Evolutionary conservation across 2,888 invertebrate species (phyloP).

Genomic region (Agonopterix alstromeriana): DNA sequence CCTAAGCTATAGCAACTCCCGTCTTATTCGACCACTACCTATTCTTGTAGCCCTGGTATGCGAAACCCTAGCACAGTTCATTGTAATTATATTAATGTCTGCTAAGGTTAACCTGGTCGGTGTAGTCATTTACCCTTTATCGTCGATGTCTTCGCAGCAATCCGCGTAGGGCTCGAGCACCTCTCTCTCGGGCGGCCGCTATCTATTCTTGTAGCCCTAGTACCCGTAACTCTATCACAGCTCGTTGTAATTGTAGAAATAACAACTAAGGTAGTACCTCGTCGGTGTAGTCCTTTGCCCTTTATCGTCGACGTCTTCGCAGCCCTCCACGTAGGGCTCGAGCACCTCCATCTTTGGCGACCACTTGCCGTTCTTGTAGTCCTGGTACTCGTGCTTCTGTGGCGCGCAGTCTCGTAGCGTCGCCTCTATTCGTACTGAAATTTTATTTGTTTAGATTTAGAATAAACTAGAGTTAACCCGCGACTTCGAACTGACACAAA

Average conservation of each 20-base stretch:
- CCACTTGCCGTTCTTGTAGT: slow-evolving; percentile 80
- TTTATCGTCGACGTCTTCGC: slow-evolving; percentile 79
- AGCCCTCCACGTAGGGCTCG: slow-evolving; percentile 84
- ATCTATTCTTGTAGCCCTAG: slow-evolving; percentile 77
- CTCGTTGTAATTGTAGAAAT: background rate
- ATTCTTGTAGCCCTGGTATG: too few species aligned
- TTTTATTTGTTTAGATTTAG: background rate
- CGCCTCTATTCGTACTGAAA: slow-evolving; percentile 8
- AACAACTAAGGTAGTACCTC: slow-evolving; percentile 36
- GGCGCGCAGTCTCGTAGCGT: slow-evolving; percentile 82
- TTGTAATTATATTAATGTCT: too few species aligned
- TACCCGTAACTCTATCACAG: slow-evolving; percentile 75
- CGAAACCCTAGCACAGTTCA: too few species aligned
- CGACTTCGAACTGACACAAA: too few species aligned
- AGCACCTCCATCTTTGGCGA: slow-evolving; percentile 79
- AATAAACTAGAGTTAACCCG: too few species aligned
- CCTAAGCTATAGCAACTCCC: too few species aligned
- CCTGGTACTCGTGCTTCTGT: slow-evolving; percentile 81
- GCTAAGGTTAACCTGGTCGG: slow-evolving; percentile 56
- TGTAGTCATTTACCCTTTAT: slow-evolving; percentile 78
- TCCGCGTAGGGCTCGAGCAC: slow-evolving; percentile 83
- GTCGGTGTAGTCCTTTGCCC: slow-evolving; percentile 78
- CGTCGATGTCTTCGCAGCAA: slow-evolving; percentile 80
- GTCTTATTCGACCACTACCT: too few species aligned
- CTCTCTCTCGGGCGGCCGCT: slow-evolving; percentile 80